Percentiles rank a stretch among this genome's conserved stretches.
Evolutionary conservation across 2,113 vertebrate species (phyloP).

Genomic region (Hystrix brachyura): DNA sequence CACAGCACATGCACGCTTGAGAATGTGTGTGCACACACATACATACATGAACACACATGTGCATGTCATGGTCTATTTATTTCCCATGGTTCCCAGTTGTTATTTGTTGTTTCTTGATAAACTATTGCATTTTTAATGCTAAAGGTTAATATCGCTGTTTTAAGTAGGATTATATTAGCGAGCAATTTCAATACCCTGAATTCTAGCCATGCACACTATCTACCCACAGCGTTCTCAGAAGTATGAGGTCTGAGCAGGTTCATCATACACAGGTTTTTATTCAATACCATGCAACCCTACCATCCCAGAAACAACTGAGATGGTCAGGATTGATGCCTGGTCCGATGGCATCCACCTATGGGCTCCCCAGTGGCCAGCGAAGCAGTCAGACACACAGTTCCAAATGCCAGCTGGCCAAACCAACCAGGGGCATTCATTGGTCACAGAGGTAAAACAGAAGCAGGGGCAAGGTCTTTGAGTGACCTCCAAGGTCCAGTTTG

Average conservation of each 20-base stretch:
- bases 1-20: fast-evolving
- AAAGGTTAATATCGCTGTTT: not conserved
- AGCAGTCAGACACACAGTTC: not conserved
- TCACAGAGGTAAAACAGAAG: not conserved
- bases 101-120: not conserved
- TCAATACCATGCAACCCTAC: not conserved
- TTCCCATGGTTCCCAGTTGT: not conserved
- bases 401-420: not conserved
- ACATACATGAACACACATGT: not conserved
- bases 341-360: not conserved
- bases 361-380: not conserved
- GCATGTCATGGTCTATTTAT: not conserved
- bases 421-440: too few species aligned
- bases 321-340: not conserved
- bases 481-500: not conserved
- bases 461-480: not conserved
- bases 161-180: not conserved
- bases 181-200: not conserved
- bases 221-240: not conserved
- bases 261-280: not conserved
- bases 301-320: not conserved
- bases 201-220: not conserved
- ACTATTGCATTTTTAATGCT: not conserved
- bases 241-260: not conserved
- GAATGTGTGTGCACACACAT: too few species aligned